Evolutionary conservation across 2,888 invertebrate species (phyloP).

Genomic region (Shargacucullia verbasci): DNA sequence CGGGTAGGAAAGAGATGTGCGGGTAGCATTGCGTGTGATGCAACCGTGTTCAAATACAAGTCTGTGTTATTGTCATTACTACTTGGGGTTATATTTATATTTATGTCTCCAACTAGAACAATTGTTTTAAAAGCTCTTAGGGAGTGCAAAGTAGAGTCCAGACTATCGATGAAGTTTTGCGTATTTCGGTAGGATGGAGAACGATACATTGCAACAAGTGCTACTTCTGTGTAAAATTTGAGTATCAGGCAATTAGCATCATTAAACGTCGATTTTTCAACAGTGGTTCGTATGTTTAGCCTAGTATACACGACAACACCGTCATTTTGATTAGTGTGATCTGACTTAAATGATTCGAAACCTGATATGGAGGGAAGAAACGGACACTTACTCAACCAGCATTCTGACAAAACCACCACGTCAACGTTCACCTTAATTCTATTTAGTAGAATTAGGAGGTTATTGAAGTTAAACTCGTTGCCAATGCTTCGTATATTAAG

Average conservation of each 20-base stretch:
- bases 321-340: constrained; percentile 17
- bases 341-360: constrained; percentile 9
- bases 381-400: constrained; percentile 14
- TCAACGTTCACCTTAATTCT: constrained; percentile 8
- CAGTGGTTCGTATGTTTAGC: neutral
- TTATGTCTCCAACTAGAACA: neutral
- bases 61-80: neutral
- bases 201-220: constrained; percentile 4
- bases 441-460: constrained; percentile 1
- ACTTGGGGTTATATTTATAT: too few species aligned
- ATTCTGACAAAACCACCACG: constrained; percentile 12
- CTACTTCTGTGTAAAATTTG: neutral
- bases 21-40: constrained; percentile 2
- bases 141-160: constrained; percentile 1
- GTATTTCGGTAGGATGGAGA: constrained; percentile 11
- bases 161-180: constrained; percentile 5
- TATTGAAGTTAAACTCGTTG: constrained; percentile 8
- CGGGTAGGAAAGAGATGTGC: constrained; percentile 2
- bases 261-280: neutral
- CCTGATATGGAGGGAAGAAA: constrained; percentile 7
- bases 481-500: constrained; percentile 14
- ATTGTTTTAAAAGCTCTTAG: constrained; percentile 8
- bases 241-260: constrained; percentile 9
- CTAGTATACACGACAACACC: constrained; percentile 3
- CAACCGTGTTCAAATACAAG: constrained; percentile 1